phyloP scores from a whole-genome alignment of 1,140 invertebrate species.

The Muscidifurax raptorellus region DNA sequence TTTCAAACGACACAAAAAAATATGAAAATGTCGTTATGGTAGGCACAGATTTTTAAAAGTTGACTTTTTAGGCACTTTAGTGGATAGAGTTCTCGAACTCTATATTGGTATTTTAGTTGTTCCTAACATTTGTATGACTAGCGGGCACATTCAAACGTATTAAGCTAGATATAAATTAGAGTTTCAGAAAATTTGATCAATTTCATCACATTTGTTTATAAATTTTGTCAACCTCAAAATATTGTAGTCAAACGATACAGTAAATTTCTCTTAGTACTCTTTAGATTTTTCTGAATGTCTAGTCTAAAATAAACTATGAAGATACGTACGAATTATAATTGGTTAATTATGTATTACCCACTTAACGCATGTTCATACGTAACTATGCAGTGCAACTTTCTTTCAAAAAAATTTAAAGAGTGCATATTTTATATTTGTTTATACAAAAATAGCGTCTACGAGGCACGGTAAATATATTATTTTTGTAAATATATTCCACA shows the following conservation, averaged over 20 bases:
- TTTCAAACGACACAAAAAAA: neutral
- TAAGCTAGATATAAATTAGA: neutral
- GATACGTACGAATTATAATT: neutral
- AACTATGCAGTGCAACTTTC: neutral
- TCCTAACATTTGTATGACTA: neutral
- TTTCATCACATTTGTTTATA: neutral
- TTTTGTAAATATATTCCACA: slow-evolving; percentile 18
- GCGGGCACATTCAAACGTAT: neutral
- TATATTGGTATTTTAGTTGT: neutral
- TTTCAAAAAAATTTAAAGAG: slow-evolving; percentile 30
- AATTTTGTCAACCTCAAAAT: no score
- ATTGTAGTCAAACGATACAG: neutral
- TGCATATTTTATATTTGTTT: slow-evolving; percentile 8
- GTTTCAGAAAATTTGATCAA: neutral
- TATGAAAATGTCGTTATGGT: no score
- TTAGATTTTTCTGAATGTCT: neutral
- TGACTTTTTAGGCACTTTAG: neutral
- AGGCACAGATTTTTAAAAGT: neutral
- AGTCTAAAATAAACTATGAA: neutral
- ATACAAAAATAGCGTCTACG: slow-evolving; percentile 16
- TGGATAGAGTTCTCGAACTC: neutral
- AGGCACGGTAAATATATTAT: neutral
- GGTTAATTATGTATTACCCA: neutral
- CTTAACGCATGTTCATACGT: neutral
- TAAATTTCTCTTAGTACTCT: neutral